Evolutionary conservation across 2,113 vertebrate genomes (phyloP).

Genomic region (Cynopterus brachyotis): DNA sequence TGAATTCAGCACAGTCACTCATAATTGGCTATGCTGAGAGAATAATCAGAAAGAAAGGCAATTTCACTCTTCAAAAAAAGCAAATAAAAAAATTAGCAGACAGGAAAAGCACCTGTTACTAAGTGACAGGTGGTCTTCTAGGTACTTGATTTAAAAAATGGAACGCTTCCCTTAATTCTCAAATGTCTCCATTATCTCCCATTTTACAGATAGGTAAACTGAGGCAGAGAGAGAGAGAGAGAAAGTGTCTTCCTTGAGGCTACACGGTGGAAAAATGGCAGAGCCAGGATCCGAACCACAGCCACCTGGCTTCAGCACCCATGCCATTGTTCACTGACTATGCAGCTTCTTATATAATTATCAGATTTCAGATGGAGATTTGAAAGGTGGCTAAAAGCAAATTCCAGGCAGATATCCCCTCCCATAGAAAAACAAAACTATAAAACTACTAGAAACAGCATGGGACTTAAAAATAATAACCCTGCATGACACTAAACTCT

Average conservation of each 20-base stretch:
- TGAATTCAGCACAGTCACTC: not conserved
- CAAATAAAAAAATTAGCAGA: not conserved
- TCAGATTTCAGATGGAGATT: not conserved
- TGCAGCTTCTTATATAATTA: not conserved
- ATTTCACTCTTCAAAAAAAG: not conserved
- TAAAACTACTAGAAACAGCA: not conserved
- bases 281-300: not conserved
- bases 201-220: not conserved
- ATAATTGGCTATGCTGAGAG: not conserved
- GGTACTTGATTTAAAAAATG: not conserved
- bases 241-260: not conserved
- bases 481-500: not conserved
- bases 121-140: not conserved
- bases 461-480: not conserved
- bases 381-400: not conserved
- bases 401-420: not conserved
- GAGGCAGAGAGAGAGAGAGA: not conserved
- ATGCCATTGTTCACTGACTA: not conserved
- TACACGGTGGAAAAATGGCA: not conserved
- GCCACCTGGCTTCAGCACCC: not conserved
- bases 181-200: not conserved
- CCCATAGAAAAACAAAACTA: not conserved
- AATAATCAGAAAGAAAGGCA: not conserved
- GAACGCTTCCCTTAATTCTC: not conserved
- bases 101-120: not conserved